phyloP scores from a whole-genome alignment of 2,797 vertebrate species.

The Nasua narica region DNA sequence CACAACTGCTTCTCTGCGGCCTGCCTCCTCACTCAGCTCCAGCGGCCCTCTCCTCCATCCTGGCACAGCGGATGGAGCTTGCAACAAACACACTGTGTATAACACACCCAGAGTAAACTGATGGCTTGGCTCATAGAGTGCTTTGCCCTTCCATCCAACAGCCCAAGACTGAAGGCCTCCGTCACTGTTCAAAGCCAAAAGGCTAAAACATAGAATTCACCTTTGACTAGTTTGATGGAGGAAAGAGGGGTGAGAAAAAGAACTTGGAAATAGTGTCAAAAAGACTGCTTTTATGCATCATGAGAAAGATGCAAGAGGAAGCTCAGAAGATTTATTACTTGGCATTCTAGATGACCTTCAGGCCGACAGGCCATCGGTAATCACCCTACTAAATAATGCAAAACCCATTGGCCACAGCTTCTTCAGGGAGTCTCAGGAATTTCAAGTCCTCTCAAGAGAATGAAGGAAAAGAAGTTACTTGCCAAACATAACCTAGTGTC shows the following conservation, averaged over 20 bases:
- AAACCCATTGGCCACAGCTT: constrained; percentile 9
- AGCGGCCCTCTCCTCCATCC: not conserved
- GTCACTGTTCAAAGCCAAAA: not conserved
- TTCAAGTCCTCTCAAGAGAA: not conserved
- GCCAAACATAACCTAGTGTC: not conserved
- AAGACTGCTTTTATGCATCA: constrained; percentile 18
- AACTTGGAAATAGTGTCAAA: not conserved
- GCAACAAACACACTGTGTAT: not conserved
- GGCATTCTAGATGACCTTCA: constrained; percentile 50
- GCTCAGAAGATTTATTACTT: constrained; percentile 59
- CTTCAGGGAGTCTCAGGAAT: not conserved
- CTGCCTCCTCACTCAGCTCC: not conserved
- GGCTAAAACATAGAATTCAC: not conserved
- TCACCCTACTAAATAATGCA: constrained; percentile 52
- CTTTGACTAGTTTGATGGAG: not conserved
- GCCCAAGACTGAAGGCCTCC: not conserved
- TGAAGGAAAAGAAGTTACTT: constrained; percentile 6
- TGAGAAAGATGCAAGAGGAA: not conserved
- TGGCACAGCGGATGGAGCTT: not conserved
- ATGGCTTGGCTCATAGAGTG: not conserved
- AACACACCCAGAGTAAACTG: not conserved
- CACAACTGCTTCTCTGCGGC: not conserved
- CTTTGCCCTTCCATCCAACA: not conserved
- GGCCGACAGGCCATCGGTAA: not conserved
- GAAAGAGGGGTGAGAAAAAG: not conserved